Percentiles rank a stretch among this genome's conserved stretches.
These are phyloP conservation scores for Cebidichthys violaceus DNA, from an alignment of 2,113 vertebrate genomes.

Conservation along the genomic window DNA sequence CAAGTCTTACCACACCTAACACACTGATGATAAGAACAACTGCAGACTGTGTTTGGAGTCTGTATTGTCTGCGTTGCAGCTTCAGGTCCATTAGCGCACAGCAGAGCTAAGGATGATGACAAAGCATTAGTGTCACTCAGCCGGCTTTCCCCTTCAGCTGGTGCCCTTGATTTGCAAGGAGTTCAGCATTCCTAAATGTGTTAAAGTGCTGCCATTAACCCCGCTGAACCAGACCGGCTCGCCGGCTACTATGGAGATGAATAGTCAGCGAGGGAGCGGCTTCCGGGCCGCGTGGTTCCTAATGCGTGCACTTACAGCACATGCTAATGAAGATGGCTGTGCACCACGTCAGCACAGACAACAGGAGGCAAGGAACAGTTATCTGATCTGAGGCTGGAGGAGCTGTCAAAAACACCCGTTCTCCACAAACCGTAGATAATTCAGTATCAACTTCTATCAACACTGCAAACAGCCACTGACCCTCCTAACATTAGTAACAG, in stretches of 20 bases:
- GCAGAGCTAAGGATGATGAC: constrained; percentile 44
- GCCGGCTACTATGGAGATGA: constrained; percentile 8
- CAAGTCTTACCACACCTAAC: neutral
- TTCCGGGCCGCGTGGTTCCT: constrained; percentile 5
- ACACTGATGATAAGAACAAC: neutral
- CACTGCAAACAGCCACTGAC: neutral
- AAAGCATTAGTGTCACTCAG: constrained; percentile 68
- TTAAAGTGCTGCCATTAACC: constrained; percentile 70
- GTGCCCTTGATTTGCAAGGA: constrained; percentile 48
- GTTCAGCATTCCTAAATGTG: constrained; percentile 63
- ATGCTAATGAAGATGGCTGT: constrained; percentile 5
- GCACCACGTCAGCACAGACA: constrained; percentile 8
- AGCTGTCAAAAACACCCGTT: neutral
- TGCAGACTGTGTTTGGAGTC: constrained; percentile 9
- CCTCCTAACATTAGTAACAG: neutral
- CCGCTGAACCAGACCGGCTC: constrained; percentile 12
- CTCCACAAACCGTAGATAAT: neutral
- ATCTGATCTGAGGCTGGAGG: neutral
- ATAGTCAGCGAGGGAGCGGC: constrained; percentile 1
- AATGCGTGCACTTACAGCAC: constrained; percentile 43
- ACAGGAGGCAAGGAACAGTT: neutral
- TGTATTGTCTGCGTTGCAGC: constrained; percentile 2
- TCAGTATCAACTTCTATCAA: neutral
- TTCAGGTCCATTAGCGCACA: constrained; percentile 62
- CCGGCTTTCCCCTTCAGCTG: constrained; percentile 38